Percentiles rank a stretch among this genome's conserved stretches.
These are phyloP conservation scores for Calidris pugnax DNA, from an alignment of 2,113 vertebrate genomes.

Conservation along the genomic window DNA sequence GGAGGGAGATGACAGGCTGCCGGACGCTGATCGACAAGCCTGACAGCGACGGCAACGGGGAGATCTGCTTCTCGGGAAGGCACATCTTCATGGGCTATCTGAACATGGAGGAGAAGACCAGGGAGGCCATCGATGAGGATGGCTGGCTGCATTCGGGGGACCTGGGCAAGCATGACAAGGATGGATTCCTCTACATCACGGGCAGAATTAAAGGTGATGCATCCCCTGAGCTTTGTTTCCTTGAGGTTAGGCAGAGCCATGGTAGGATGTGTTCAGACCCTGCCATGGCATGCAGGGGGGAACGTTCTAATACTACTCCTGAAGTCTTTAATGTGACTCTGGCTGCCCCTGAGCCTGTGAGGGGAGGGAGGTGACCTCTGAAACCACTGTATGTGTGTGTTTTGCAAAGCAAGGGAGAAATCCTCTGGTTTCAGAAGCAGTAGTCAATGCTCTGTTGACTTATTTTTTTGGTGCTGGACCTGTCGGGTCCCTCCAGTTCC, in stretches of 20 bases:
- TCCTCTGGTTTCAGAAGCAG: not conserved
- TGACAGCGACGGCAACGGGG: constrained; percentile 78
- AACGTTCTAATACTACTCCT: not conserved
- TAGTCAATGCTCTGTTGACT: not conserved
- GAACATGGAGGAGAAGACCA: constrained; percentile 82
- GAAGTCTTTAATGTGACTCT: accelerated
- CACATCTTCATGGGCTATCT: constrained; percentile 97
- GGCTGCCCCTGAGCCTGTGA: not conserved
- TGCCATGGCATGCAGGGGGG: not conserved
- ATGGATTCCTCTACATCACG: constrained; percentile 88
- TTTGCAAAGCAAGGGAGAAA: not conserved
- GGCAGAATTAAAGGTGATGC: constrained; percentile 90
- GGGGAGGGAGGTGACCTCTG: not conserved
- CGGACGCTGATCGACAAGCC: constrained; percentile 79
- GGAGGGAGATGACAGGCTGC: constrained; percentile 83
- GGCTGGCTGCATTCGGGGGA: constrained; percentile 95
- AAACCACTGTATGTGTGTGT: not conserved
- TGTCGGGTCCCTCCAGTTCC: not conserved
- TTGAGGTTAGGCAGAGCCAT: accelerated
- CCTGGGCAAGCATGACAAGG: constrained; percentile 81
- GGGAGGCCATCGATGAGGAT: constrained; percentile 80
- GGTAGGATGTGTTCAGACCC: accelerated
- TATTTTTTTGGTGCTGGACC: not conserved
- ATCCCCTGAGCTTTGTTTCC: accelerated
- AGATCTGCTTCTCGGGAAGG: constrained; percentile 90